Evolutionary conservation across 2,888 invertebrate species (phyloP).

Genomic region (Auanema freiburgensis): DNA sequence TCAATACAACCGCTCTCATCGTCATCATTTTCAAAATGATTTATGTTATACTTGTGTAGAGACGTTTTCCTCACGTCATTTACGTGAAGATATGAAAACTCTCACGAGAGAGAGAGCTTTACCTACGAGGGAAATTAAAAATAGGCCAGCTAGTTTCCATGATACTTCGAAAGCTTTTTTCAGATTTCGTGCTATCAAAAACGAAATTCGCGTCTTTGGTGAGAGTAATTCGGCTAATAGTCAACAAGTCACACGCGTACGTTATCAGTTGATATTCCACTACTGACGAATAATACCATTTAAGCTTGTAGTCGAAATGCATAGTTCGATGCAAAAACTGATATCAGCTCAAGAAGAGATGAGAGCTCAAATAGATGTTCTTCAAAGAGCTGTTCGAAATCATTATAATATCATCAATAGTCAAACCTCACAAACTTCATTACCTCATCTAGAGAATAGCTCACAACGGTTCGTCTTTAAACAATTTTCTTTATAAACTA

Average conservation of each 20-base stretch:
- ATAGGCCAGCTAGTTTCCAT: no score
- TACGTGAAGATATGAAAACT: no score
- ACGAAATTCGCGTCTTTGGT: slow-evolving; percentile 61
- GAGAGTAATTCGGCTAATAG: slow-evolving; percentile 55
- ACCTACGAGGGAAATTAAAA: no score
- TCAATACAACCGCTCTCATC: not conserved
- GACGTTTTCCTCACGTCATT: not conserved
- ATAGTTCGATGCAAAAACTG: slow-evolving; percentile 60
- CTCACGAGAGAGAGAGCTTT: no score
- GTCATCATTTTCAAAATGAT: not conserved
- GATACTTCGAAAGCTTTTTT: no score
- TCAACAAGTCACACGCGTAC: slow-evolving; percentile 58
- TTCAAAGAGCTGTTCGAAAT: slow-evolving; percentile 60
- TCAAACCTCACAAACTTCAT: no score
- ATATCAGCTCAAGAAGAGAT: slow-evolving; percentile 61
- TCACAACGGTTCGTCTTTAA: no score
- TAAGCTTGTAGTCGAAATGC: slow-evolving; percentile 61
- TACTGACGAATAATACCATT: slow-evolving; percentile 6
- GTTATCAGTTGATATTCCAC: slow-evolving; percentile 7
- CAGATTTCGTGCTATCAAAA: slow-evolving; percentile 61
- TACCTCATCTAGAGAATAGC: no score
- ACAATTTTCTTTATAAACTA: no score
- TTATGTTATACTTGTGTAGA: not conserved
- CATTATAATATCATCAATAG: slow-evolving; percentile 41
- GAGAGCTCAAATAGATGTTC: slow-evolving; percentile 62